Evolutionary conservation across 2,888 invertebrate species (phyloP).

Genomic region (Drosophila monieri): DNA sequence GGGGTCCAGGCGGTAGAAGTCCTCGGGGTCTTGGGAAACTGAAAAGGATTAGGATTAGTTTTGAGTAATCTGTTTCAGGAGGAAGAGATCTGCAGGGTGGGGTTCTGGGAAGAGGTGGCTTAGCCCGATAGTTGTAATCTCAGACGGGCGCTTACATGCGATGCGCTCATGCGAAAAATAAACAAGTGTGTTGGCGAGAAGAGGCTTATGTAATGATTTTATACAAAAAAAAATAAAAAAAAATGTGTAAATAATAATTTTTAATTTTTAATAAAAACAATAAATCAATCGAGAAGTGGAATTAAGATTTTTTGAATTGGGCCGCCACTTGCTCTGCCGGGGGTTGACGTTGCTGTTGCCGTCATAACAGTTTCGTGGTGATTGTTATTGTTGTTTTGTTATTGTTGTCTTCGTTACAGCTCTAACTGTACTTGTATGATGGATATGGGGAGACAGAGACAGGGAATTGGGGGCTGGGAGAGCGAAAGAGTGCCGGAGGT

Average conservation of each 20-base stretch:
- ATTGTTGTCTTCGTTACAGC: conserved; percentile 27
- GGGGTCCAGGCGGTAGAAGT: conserved; percentile 87
- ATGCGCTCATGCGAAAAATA: not conserved
- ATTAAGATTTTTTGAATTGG: too few species aligned
- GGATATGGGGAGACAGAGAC: conserved; percentile 19
- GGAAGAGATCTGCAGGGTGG: not conserved
- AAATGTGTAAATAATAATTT: too few species aligned
- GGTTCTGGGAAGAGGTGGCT: not conserved
- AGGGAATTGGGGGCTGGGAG: not conserved
- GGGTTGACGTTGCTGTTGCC: too few species aligned
- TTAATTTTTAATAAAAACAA: too few species aligned
- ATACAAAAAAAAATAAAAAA: too few species aligned
- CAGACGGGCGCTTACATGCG: not conserved
- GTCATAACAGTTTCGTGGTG: not conserved
- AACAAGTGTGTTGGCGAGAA: not conserved
- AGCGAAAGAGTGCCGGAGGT: not conserved
- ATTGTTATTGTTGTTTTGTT: conserved; percentile 4
- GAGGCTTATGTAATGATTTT: too few species aligned
- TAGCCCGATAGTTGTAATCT: not conserved
- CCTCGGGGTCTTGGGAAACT: conserved; percentile 85
- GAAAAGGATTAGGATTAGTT: not conserved
- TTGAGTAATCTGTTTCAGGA: too few species aligned
- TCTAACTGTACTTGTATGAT: conserved; percentile 50
- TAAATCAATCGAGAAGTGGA: too few species aligned
- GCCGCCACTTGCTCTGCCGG: too few species aligned